These are phyloP conservation scores for Temnothorax curvispinosus DNA, from an alignment of 1,140 invertebrate species.

Conservation along the genomic window DNA sequence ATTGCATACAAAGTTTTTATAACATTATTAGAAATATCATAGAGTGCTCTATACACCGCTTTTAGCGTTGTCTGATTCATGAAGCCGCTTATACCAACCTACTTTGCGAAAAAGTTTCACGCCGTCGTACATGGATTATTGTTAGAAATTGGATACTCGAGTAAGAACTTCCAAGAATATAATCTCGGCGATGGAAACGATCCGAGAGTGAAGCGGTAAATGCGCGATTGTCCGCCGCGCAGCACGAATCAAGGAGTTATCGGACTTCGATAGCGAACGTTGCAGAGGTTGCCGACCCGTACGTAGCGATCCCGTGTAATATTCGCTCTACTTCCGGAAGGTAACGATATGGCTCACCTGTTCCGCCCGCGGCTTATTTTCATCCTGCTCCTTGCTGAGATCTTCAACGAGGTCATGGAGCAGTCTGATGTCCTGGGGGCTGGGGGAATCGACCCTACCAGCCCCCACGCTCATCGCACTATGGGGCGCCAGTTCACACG, in stretches of 20 bases:
- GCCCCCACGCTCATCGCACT: slow-evolving; percentile 82
- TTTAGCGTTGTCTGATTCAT: neutral
- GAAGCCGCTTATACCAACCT: neutral
- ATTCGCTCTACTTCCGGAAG: neutral
- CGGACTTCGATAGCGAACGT: slow-evolving; percentile 21
- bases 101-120: neutral
- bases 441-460: slow-evolving; percentile 82
- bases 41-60: neutral
- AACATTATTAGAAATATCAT: neutral
- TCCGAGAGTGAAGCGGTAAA: neutral
- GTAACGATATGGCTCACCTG: slow-evolving; percentile 76
- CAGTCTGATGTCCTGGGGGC: slow-evolving; percentile 83
- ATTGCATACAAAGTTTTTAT: neutral
- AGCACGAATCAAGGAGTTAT: neutral
- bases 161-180: neutral
- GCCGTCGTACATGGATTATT: neutral
- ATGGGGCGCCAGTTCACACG: slow-evolving; percentile 83
- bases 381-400: slow-evolving; percentile 82
- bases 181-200: neutral
- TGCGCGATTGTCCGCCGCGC: neutral
- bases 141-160: slow-evolving; percentile 5
- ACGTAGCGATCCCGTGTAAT: neutral
- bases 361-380: slow-evolving; percentile 77
- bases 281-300: neutral
- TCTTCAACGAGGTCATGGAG: slow-evolving; percentile 83